Percentiles rank a stretch among this genome's conserved stretches.
Conservation (phyloP, 2,797 vertebrate genomes). For the Eremophila alpestris region DNA sequence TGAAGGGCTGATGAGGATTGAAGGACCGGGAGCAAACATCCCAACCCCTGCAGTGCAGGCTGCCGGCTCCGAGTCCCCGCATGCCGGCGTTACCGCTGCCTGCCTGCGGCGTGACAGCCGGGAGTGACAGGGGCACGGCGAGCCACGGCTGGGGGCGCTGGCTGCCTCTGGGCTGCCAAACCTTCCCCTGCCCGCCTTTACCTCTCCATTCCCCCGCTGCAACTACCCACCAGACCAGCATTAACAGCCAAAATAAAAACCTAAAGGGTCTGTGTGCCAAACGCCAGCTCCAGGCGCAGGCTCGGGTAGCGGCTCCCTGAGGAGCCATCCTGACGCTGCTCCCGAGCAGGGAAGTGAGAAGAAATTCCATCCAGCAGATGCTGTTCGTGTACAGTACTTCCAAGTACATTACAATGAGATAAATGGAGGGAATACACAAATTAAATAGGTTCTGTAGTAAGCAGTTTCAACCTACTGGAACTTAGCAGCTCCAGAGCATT, state of each 20-base stretch:
- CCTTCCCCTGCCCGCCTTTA: slow-evolving; percentile 53
- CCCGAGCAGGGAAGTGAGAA: slow-evolving; percentile 2
- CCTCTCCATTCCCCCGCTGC: slow-evolving; percentile 52
- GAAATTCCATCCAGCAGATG: slow-evolving; percentile 40
- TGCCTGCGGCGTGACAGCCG: slow-evolving; percentile 69
- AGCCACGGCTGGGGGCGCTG: slow-evolving; percentile 71
- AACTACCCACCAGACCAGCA: background rate
- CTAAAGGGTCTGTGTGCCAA: background rate
- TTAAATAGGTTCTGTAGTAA: background rate
- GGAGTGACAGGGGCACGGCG: slow-evolving; percentile 69
- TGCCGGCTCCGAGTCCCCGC: slow-evolving; percentile 61
- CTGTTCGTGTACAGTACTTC: slow-evolving; percentile 28
- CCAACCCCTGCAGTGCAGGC: slow-evolving; percentile 79
- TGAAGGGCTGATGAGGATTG: slow-evolving; percentile 38
- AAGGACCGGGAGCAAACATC: slow-evolving; percentile 46
- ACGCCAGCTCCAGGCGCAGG: background rate
- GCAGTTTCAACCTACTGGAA: background rate
- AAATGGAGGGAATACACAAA: slow-evolving; percentile 20
- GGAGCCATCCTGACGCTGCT: background rate
- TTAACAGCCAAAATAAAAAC: background rate
- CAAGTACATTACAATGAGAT: slow-evolving; percentile 29
- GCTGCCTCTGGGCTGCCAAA: slow-evolving; percentile 79
- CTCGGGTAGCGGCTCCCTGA: background rate
- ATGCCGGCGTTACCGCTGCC: slow-evolving; percentile 66
- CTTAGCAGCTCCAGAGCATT: background rate